phyloP scores from a whole-genome alignment of 2,888 invertebrate species.

The Dendrolimus houi region DNA sequence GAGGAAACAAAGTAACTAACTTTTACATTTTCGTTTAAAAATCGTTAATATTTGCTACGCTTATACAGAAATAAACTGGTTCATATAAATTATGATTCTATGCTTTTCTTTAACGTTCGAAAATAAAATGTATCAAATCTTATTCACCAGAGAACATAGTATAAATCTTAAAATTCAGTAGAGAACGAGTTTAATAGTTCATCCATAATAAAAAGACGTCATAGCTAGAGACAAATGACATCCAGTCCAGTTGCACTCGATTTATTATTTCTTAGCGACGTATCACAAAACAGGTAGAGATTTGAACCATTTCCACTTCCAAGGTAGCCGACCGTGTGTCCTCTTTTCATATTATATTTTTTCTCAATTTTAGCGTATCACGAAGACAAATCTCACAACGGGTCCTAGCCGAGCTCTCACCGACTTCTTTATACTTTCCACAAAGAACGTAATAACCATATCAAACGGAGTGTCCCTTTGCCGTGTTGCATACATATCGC shows the following conservation, averaged over 20 bases:
- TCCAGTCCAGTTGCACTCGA: constrained; percentile 53
- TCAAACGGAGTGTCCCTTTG: constrained; percentile 71
- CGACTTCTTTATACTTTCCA: constrained; percentile 59
- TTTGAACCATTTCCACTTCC: constrained; percentile 51
- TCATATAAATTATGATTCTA: background rate
- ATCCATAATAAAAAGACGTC: background rate
- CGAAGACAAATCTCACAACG: constrained; percentile 62
- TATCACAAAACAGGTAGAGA: constrained; percentile 47
- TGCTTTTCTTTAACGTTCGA: background rate
- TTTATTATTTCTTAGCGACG: constrained; percentile 41
- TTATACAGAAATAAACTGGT: background rate
- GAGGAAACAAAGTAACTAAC: no score
- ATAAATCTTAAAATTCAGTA: background rate
- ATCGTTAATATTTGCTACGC: no score
- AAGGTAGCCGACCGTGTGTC: constrained; percentile 47
- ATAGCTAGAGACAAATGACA: constrained; percentile 38
- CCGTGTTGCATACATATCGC: constrained; percentile 69
- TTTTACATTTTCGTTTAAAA: no score
- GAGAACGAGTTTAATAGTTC: background rate
- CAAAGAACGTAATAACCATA: constrained; percentile 76
- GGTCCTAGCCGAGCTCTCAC: constrained; percentile 43
- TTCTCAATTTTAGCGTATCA: constrained; percentile 67
- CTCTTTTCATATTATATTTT: constrained; percentile 15
- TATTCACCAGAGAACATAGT: constrained; percentile 5
- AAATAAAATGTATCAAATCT: background rate